These are phyloP conservation scores for Lochmaea crataegi DNA, from an alignment of 2,888 invertebrate genomes.

Conservation along the genomic window DNA sequence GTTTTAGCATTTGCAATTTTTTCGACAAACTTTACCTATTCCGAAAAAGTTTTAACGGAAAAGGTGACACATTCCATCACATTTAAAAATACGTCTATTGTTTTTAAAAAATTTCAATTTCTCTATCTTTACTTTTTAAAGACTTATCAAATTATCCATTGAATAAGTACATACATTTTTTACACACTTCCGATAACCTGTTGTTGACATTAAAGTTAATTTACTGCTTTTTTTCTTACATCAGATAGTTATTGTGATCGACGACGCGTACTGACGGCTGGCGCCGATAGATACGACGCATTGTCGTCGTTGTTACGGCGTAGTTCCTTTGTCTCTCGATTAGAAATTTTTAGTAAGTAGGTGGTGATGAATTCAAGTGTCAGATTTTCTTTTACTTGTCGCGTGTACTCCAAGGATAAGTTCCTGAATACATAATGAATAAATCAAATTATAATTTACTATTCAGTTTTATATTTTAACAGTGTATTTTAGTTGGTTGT, in stretches of 20 bases:
- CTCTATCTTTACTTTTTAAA: too few species aligned
- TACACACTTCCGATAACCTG: too few species aligned
- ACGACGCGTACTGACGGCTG: conserved; percentile 39
- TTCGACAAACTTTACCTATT: too few species aligned
- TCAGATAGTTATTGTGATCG: conserved; percentile 37
- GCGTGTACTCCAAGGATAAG: conserved; percentile 1
- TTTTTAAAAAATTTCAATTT: too few species aligned
- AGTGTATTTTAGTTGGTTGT: not conserved
- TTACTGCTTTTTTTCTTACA: conserved; percentile 26
- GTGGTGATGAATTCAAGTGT: conserved; percentile 12
- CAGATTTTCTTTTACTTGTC: not conserved
- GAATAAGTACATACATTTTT: too few species aligned
- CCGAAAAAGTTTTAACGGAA: too few species aligned
- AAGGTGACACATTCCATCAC: too few species aligned
- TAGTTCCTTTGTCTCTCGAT: conserved; percentile 12
- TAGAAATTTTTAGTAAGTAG: conserved; percentile 12
- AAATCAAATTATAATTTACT: not conserved
- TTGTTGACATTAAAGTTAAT: too few species aligned
- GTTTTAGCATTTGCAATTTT: too few species aligned
- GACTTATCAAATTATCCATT: not conserved
- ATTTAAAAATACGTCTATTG: too few species aligned
- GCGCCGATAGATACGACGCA: conserved; percentile 36
- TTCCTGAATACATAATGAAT: not conserved
- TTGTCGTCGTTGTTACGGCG: not conserved
- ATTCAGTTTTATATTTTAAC: not conserved